Evolutionary conservation across 2,888 invertebrate genomes (phyloP).

Genomic region (Ganaspis brasiliensis): DNA sequence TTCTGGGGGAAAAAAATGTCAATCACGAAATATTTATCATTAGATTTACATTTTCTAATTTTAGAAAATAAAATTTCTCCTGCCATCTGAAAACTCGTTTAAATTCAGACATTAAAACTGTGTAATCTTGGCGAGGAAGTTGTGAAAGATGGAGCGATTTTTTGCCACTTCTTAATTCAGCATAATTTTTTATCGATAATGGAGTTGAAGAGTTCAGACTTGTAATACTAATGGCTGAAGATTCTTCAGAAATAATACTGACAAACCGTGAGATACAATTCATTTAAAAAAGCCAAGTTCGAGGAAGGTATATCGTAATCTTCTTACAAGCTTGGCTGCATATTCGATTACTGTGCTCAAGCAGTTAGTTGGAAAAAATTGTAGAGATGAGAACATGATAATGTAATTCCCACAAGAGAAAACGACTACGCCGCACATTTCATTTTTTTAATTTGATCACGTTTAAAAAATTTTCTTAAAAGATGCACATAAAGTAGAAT

Average conservation of each 20-base stretch:
- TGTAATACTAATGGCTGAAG: neutral
- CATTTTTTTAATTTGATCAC: conserved; percentile 15
- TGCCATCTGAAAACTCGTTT: neutral
- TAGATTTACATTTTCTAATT: neutral
- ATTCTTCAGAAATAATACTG: neutral
- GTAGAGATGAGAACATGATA: conserved; percentile 20
- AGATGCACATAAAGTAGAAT: neutral
- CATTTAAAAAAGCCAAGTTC: conserved; percentile 23
- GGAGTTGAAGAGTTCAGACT: conserved; percentile 1
- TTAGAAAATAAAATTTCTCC: too few relatives aligned
- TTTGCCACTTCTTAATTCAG: neutral
- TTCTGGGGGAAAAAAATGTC: neutral
- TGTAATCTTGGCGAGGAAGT: neutral
- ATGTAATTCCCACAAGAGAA: conserved; percentile 20
- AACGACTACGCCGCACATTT: neutral
- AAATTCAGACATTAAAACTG: neutral
- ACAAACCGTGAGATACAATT: conserved; percentile 4
- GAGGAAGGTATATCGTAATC: conserved; percentile 4
- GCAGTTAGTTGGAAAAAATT: neutral
- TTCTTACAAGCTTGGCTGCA: conserved; percentile 6
- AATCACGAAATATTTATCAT: neutral
- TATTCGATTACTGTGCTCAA: conserved; percentile 16
- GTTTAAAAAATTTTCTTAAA: neutral
- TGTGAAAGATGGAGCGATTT: neutral
- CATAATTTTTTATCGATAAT: conserved; percentile 11